These are phyloP conservation scores for Mechanitis mazaeus DNA, from an alignment of 2,888 invertebrate genomes.

Conservation along the genomic window DNA sequence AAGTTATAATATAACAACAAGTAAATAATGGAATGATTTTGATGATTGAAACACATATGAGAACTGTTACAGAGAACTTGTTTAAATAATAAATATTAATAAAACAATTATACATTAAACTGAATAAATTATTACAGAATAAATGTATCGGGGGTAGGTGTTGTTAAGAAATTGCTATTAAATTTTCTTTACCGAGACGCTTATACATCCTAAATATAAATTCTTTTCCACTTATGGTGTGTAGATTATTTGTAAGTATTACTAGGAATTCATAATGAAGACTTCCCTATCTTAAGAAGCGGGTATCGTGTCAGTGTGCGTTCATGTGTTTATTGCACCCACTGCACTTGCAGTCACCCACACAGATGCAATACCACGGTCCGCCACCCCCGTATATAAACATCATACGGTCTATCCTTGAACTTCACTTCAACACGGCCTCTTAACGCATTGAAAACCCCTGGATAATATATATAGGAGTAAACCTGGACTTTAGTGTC, in stretches of 20 bases:
- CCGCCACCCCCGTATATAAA: conserved; percentile 73
- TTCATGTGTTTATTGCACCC: conserved; percentile 29
- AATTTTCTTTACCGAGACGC: too few species aligned
- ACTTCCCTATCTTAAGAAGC: conserved; percentile 36
- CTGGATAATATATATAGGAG: conserved; percentile 33
- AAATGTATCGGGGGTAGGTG: too few species aligned
- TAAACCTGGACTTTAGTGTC: conserved; percentile 31
- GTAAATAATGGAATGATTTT: too few species aligned
- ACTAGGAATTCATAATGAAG: conserved; percentile 7
- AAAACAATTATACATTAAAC: too few species aligned
- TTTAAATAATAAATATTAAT: too few species aligned
- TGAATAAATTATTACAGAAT: too few species aligned
- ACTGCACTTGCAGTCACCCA: conserved; percentile 37
- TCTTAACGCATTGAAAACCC: conserved; percentile 30
- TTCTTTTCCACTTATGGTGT: too few species aligned
- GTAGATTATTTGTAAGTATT: too few species aligned
- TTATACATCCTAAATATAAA: too few species aligned
- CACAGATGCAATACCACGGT: conserved; percentile 51
- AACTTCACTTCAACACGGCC: conserved; percentile 69
- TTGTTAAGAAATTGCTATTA: too few species aligned
- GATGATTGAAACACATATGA: too few species aligned
- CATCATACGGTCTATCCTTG: conserved; percentile 63
- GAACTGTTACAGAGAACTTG: too few species aligned
- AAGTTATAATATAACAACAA: neutral
- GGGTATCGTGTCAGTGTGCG: conserved; percentile 45